Evolutionary conservation across 2,888 invertebrate genomes (phyloP), one percentile per base, ranked within the genome.

Genomic region (Anorthoa munda): DNA sequence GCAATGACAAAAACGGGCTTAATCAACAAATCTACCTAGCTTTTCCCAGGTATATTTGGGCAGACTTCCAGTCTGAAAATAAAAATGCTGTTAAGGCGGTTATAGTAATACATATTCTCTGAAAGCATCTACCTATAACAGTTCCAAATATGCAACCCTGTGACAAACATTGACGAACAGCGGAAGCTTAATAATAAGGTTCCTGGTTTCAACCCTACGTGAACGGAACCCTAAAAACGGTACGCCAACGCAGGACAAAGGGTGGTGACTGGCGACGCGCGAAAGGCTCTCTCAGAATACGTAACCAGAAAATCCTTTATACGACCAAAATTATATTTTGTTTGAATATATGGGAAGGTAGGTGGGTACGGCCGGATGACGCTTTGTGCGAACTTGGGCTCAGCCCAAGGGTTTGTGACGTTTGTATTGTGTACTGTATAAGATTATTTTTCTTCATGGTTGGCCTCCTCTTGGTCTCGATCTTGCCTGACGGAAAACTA

Each of bases 271-370:
- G 79, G 77, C 78, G 81, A 80, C 83, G 77, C 76, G 66, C 61
- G 76, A 82, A 83, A 69, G 48, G 77, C 83, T 84, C 78, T 82
- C 72, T 59, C 81, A 77, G 83, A 84, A 87, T 86, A 86, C 85
- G 77, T 87, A 86, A 83, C 86, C 72, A 86, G 82, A 82, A 79
- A 75, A 79, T 79, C 76, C 82, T 84, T 84, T 84, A 83, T 45
- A 21, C 76, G 69, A 61, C 60, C 67, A 65, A 80, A 77, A 79
- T 81, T 66, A 81, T 83, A 81, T 83, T 85, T 85, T 85, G 74
- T 80, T 58, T 63, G 69, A 68, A 63, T 74, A 60, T 76, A 71
- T 66, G n/a, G 23, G 21, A 53, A 26, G 23, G 46, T 73, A 15
- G 17, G 48, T 53, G 61, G n/a, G 60, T 45, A 9, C 9, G 61